Evolutionary conservation across 2,113 vertebrate genomes (phyloP).

Genomic region (Sylvilagus bachmani): DNA sequence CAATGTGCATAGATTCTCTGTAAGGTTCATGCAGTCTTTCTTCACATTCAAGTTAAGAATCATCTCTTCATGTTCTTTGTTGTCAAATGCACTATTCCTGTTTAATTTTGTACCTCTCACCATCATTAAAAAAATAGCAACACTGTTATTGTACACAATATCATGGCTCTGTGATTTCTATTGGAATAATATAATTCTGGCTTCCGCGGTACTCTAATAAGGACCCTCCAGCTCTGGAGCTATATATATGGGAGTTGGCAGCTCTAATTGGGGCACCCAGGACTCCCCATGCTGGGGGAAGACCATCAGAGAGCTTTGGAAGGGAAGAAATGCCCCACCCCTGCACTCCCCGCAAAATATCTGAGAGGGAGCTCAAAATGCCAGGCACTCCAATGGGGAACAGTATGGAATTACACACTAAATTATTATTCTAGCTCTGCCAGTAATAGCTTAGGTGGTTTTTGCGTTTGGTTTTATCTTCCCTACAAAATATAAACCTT

Average conservation of each 20-base stretch:
- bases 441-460: neutral
- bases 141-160: neutral
- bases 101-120: neutral
- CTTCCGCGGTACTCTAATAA: neutral
- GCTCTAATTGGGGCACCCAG: rapidly evolving
- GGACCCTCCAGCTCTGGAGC: neutral
- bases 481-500: neutral
- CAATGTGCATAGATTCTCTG: neutral
- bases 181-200: neutral
- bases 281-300: rapidly evolving
- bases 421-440: neutral
- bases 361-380: neutral
- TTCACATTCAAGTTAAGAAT: neutral
- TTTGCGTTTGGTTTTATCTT: neutral
- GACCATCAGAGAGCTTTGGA: neutral
- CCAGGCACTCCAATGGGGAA: neutral
- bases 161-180: neutral
- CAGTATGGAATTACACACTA: neutral
- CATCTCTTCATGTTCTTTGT: neutral
- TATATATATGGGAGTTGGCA: neutral
- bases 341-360: neutral
- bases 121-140: neutral
- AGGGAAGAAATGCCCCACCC: neutral
- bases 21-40: neutral
- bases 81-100: neutral